Evolutionary conservation across 2,113 vertebrate species (phyloP), one percentile per base, ranked within the genome.

Genomic region (Speoplatyrhinus poulsoni): DNA sequence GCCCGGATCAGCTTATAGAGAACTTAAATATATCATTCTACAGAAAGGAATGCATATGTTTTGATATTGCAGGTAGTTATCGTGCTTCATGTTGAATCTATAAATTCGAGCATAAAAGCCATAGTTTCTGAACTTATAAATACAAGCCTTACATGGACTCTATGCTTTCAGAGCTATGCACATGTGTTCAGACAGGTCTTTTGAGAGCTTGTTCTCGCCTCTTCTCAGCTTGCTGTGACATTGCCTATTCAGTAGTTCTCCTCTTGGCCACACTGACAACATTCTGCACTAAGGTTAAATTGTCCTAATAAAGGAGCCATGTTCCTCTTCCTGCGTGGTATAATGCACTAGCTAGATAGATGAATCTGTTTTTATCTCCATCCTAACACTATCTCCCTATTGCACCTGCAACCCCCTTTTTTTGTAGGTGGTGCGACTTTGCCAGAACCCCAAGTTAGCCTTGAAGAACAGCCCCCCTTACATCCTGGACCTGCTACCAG

Each of bases 381-480:
- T 52, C 47, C 19, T 6, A 9, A 16, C 53, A 56, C 53, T 49
- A 0, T 61, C 49, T 76, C 55, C 64, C 16, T 52, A 54, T 26
- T 59, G 36, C 32, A 11, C 73, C 41, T 48, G 47, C 53, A 49
- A 9, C 63, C 33, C 56, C 71, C 60, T 62, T 12, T 79, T 3
- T 75, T 36, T 80, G 85, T 87, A 99, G 98, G 97, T 99, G 91
- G 98, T 99, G 3, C 94, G 98, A 10, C 88, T 98, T 73, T 99
- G 98, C 80, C 98, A 99, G 91, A 99, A 98, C 84, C 96, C 97
- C 65, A 98, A 98, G 60, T 79, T 99, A 91, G 97, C 96, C 0
- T 72, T 99, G 79, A 99, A 99, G 91, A 99, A 99, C 93, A 99
- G 98, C 88, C 98, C 98, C 16, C 98, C 98, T 26, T 99, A 99